Evolutionary conservation across 2,797 vertebrate species (phyloP), one percentile per base, ranked within the genome.

Genomic region (Dryobates pubescens): DNA sequence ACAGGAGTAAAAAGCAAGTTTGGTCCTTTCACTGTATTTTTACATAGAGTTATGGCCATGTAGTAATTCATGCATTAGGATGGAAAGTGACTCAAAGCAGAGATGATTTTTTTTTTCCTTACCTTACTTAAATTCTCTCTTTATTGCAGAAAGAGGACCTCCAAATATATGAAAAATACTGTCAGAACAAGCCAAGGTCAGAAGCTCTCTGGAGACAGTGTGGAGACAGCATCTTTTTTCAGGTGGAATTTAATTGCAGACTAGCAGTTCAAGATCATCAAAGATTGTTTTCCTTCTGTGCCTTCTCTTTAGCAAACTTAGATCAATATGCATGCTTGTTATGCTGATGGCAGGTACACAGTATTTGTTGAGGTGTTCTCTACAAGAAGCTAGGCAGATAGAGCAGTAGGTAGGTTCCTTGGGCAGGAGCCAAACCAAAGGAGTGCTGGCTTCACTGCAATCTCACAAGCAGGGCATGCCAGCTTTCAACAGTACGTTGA

Each of bases 121-220:
- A 10, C 18, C 6, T 74, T 71, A 58, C 17, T 24, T 83, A 23
- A 67, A n/a, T 45, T 90, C 92, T 64, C 82, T 20, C 78, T 97
- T 72, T 90, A 64, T 95, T 86, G 47, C 96, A 99, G 99, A 99
- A 99, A 97, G 99, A 99, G 96, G 99, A 99, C 92, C 98, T 99
- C 82, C 99, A 99, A 95, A 98, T 99, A 95, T 99, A 99, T 96
- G 98, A 99, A 96, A 99, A 99, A 96, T 99, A 99, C 95, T 99
- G 99, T 95, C 98, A 99, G 97, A 99, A 99, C 92, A 99, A 99
- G 82, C 99, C 99, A 3, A 98, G 98, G 70, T 99, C 99, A 30
- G 98, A 98, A 96, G 98, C 98, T 64, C 98, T 99, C 72, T 99
- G 99, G 99, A 98, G 99, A 76, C 99, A 99, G 67, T 99, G 98